Percentiles rank a stretch among this genome's conserved stretches.
phyloP scores from a whole-genome alignment of 1,140 invertebrate species.

The Aphis craccivora region DNA sequence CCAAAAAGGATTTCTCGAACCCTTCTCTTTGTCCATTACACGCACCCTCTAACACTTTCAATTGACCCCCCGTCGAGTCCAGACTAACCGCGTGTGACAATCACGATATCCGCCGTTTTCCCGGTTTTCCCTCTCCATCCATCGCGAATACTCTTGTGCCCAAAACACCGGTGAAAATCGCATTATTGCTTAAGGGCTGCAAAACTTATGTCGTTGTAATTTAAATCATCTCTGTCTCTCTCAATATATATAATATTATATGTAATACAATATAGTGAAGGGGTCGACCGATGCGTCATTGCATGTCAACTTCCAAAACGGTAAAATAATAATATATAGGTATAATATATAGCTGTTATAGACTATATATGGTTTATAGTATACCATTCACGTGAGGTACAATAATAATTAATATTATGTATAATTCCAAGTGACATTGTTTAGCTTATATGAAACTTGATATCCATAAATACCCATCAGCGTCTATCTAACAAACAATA shows the following conservation, averaged over 20 bases:
- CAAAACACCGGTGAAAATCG: background rate
- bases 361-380: background rate
- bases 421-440: background rate
- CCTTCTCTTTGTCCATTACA: slow-evolving; percentile 36
- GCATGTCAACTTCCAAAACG: background rate
- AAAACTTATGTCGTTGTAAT: slow-evolving; percentile 39
- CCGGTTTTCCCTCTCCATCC: background rate
- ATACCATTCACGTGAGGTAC: background rate
- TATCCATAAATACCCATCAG: background rate
- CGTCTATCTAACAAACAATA: background rate
- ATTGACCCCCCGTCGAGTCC: slow-evolving; percentile 38
- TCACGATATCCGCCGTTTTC: slow-evolving; percentile 22
- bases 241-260: background rate
- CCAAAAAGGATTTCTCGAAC: slow-evolving; percentile 29
- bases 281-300: background rate
- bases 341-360: background rate
- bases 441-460: background rate
- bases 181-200: background rate
- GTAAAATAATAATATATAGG: background rate
- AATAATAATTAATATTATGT: slow-evolving; percentile 10
- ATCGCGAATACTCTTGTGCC: background rate
- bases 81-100: slow-evolving; percentile 37
- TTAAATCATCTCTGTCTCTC: slow-evolving; percentile 3
- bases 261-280: background rate
- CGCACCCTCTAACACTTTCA: slow-evolving; percentile 31